These are phyloP conservation scores for Calliphora vomitoria DNA, from an alignment of 2,888 invertebrate species.

Conservation along the genomic window DNA sequence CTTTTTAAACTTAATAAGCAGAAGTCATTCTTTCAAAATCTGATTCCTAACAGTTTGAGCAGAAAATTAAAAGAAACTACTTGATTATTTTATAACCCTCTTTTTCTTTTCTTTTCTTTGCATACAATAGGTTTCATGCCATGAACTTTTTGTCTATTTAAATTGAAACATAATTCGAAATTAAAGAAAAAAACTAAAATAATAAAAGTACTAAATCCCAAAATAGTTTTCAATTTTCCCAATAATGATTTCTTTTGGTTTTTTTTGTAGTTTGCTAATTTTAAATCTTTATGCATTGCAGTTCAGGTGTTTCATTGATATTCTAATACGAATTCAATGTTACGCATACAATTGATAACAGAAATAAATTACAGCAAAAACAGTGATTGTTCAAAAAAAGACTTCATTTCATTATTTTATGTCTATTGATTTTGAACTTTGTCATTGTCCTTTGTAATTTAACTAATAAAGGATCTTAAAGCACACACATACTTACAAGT, in stretches of 20 bases:
- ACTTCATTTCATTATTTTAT: conserved; percentile 6
- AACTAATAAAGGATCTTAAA: conserved; percentile 8
- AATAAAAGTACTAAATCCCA: not conserved
- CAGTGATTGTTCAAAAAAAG: not conserved
- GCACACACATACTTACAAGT: not conserved
- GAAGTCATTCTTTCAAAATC: not conserved
- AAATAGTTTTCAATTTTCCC: conserved; percentile 28
- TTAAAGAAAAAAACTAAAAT: not conserved
- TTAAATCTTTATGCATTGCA: conserved; percentile 23
- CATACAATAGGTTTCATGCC: conserved; percentile 16
- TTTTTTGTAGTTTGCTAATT: conserved; percentile 1
- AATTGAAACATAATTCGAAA: conserved; percentile 29
- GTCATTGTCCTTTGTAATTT: conserved; percentile 31
- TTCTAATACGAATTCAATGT: not conserved
- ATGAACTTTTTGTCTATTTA: conserved; percentile 26
- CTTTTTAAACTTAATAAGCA: no score
- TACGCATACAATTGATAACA: conserved; percentile 1
- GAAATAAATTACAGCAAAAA: conserved; percentile 2
- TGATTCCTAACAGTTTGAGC: conserved; percentile 4
- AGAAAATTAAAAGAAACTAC: not conserved
- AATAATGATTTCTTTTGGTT: conserved; percentile 16
- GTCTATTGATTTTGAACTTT: conserved; percentile 39
- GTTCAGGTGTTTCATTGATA: conserved; percentile 36
- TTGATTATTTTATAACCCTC: conserved; percentile 27
- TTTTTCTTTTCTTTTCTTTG: not conserved